These are phyloP conservation scores for Setophaga coronata DNA, from an alignment of 2,113 vertebrate genomes.

Conservation along the genomic window DNA sequence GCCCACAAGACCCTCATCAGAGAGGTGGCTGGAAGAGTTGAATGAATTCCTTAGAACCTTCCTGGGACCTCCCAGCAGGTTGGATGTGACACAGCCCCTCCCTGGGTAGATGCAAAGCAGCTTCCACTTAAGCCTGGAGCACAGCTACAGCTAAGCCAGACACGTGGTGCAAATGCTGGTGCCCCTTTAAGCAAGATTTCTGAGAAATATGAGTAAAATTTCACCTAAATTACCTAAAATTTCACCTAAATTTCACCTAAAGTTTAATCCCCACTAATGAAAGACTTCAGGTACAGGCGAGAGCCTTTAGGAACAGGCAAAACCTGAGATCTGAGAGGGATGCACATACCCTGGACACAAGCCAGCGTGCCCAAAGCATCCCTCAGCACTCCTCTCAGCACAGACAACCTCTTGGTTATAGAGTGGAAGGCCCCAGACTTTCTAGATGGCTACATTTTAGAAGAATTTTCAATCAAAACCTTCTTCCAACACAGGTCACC, in stretches of 20 bases:
- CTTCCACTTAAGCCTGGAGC: not conserved
- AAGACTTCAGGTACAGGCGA: not conserved
- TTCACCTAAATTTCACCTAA: not conserved
- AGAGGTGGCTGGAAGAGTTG: not conserved
- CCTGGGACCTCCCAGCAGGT: not conserved
- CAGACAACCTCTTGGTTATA: not conserved
- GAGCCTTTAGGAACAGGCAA: not conserved
- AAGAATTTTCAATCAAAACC: not conserved
- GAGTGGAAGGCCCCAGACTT: not conserved
- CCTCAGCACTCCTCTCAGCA: rapidly evolving
- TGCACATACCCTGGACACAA: not conserved
- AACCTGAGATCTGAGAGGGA: not conserved
- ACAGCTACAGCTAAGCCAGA: not conserved
- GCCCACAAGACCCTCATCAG: rapidly evolving
- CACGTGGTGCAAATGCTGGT: rapidly evolving
- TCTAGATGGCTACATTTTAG: not conserved
- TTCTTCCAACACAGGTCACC: rapidly evolving
- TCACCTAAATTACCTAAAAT: not conserved
- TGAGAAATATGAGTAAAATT: not conserved
- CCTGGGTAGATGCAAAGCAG: not conserved
- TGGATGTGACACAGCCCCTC: not conserved
- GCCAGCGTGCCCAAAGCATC: rapidly evolving
- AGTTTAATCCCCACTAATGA: not conserved
- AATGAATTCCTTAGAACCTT: not conserved
- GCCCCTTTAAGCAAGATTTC: not conserved